Base-by-base conservation (phyloP, 2,113 vertebrate genomes). In the Epinephelus lanceolatus region DNA sequence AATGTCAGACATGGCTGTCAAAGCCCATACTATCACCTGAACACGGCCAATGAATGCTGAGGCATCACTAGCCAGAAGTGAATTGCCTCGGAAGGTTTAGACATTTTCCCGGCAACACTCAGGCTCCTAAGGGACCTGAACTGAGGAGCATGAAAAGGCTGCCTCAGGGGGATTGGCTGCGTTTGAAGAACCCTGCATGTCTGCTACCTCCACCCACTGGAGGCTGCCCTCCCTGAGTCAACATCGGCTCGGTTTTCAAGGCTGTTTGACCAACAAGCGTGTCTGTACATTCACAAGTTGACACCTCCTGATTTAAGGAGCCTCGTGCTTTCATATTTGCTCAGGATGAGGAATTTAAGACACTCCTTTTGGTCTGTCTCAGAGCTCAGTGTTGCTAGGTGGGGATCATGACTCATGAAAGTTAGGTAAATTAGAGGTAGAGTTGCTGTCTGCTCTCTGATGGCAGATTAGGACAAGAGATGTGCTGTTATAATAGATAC, bases 241-340 rank as follows among this genome's bases (percentile, higher is more conserved):
- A 95, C 88, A 94, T 83, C 15, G 37, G 86, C 81, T 91, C 52
- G 9, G 40, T 88, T 94, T 93, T 89, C 87, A 89, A 76, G 85
- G 91, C 80, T 88, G 80, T 93, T 93, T 90, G 88, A 86, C 92
- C 84, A 92, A 89, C 88, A 92, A 93, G 86, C 45, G 33, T 88
- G 85, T 89, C 90, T 88, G 87, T 94, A 86, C 92, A 87, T 93
- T 94, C 86, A 86, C 86, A 88, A 89, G 81, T 87, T 87, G 86
- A 86, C 92, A 92, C 88, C 84, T 88, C 74, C 42, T 89, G 87
- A 93, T 93, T 92, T 92, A 91, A 85, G 69, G 65, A 84, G 71
- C 73, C n/a, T 71, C 52, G 45, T 25, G 6, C 71, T 71, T 55
- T 73, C 78, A 76, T 90, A 84, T 89, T 94, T 87, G 56, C 83